Conservation (phyloP, 2,797 vertebrate species). For the Leptoclinus maculatus region DNA sequence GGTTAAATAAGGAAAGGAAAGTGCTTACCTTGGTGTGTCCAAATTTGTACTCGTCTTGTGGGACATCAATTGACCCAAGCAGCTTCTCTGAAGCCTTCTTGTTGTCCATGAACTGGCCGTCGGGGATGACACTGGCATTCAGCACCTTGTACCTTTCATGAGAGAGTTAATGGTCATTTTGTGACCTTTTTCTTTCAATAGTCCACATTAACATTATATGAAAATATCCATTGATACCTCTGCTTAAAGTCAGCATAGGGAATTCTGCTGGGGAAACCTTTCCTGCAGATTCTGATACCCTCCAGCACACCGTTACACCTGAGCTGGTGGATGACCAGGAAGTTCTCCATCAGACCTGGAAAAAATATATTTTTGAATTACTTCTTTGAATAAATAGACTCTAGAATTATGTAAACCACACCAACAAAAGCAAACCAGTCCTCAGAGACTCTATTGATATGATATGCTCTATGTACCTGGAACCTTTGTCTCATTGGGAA, state of each 20-base stretch:
- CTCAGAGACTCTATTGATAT: neutral
- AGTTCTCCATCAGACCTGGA: constrained; percentile 91
- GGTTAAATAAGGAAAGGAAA: neutral
- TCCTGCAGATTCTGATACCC: constrained; percentile 90
- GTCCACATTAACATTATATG: rapidly evolving
- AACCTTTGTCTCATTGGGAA: constrained; percentile 93
- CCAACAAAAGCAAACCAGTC: neutral
- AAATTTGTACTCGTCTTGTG: constrained; percentile 90
- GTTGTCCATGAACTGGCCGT: constrained; percentile 92
- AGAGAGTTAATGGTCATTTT: neutral
- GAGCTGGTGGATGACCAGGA: constrained; percentile 92
- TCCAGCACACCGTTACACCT: constrained; percentile 92
- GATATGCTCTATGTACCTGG: constrained; percentile 82
- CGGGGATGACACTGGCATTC: constrained; percentile 91
- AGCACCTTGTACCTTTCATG: constrained; percentile 68
- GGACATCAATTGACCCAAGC: constrained; percentile 88
- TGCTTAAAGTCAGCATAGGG: constrained; percentile 89
- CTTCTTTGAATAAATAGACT: neutral
- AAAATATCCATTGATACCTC: constrained; percentile 67
- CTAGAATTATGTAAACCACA: neutral
- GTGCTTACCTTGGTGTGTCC: constrained; percentile 88
- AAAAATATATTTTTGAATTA: neutral
- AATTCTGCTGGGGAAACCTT: constrained; percentile 90
- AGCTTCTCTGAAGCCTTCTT: constrained; percentile 93
- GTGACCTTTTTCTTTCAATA: neutral